phyloP scores from a whole-genome alignment of 2,888 invertebrate genomes.

The Clanis bilineata region DNA sequence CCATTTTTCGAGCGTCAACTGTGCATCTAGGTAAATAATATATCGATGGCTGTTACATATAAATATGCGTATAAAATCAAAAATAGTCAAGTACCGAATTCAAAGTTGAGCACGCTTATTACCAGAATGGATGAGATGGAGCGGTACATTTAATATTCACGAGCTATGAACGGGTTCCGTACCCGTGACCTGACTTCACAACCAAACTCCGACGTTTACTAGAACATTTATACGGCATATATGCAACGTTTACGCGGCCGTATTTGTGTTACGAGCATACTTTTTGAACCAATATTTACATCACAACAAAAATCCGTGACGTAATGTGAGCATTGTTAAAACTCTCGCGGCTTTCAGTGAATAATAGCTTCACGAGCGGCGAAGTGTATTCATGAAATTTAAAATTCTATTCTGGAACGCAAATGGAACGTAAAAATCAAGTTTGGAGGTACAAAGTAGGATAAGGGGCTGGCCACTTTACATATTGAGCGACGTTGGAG shows the following conservation, averaged over 20 bases:
- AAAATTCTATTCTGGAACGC: slow-evolving; percentile 30
- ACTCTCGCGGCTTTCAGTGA: slow-evolving; percentile 21
- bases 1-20: too few species aligned
- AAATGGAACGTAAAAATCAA: slow-evolving; percentile 26
- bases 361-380: slow-evolving; percentile 19
- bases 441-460: slow-evolving; percentile 35
- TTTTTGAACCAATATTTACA: not conserved
- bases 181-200: slow-evolving; percentile 42
- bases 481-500: slow-evolving; percentile 44
- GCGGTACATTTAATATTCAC: slow-evolving; percentile 35
- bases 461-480: slow-evolving; percentile 37
- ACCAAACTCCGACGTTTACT: slow-evolving; percentile 30
- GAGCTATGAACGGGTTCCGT: slow-evolving; percentile 39
- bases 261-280: not conserved
- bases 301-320: not conserved
- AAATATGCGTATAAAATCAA: too few species aligned
- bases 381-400: slow-evolving; percentile 23
- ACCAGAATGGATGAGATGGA: slow-evolving; percentile 36
- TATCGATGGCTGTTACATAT: too few species aligned
- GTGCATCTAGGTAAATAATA: too few species aligned
- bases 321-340: slow-evolving; percentile 21
- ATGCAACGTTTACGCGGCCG: not conserved
- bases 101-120: slow-evolving; percentile 50
- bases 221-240: slow-evolving; percentile 30
- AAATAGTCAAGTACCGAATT: too few species aligned